These are phyloP conservation scores for Bombylius discolor DNA, from an alignment of 2,888 invertebrate genomes.

Conservation along the genomic window DNA sequence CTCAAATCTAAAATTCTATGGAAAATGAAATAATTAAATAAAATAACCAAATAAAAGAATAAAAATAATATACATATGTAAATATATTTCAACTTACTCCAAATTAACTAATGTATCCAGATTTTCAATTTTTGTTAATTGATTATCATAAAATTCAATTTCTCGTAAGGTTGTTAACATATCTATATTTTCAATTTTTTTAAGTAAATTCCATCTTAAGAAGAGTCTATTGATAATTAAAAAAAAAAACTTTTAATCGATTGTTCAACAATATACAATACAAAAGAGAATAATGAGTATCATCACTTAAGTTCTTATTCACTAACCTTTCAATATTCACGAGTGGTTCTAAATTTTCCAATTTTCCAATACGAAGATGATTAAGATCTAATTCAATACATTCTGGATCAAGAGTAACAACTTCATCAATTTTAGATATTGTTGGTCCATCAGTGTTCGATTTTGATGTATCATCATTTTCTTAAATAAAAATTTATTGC, in stretches of 20 bases:
- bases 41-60: background rate
- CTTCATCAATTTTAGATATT: conserved; percentile 27
- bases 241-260: background rate
- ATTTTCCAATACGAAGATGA: conserved; percentile 71
- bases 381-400: conserved; percentile 62
- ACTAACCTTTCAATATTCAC: conserved; percentile 50
- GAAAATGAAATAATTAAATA: background rate
- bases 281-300: too few species aligned
- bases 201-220: conserved; percentile 89
- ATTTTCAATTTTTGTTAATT: conserved; percentile 84
- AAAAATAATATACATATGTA: too few species aligned
- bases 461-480: background rate
- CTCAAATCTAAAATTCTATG: conserved; percentile 81
- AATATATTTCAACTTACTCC: conserved; percentile 48
- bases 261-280: too few species aligned
- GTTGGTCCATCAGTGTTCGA: conserved; percentile 8
- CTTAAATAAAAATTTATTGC: background rate
- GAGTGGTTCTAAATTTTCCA: conserved; percentile 72
- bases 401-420: conserved; percentile 31
- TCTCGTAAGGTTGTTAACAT: conserved; percentile 66
- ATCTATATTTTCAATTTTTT: conserved; percentile 79
- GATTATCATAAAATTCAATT: conserved; percentile 94
- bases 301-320: too few species aligned
- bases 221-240: conserved; percentile 44
- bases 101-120: conserved; percentile 75